Conservation (phyloP, 2,797 vertebrate species). For the Ataeniobius toweri region DNA sequence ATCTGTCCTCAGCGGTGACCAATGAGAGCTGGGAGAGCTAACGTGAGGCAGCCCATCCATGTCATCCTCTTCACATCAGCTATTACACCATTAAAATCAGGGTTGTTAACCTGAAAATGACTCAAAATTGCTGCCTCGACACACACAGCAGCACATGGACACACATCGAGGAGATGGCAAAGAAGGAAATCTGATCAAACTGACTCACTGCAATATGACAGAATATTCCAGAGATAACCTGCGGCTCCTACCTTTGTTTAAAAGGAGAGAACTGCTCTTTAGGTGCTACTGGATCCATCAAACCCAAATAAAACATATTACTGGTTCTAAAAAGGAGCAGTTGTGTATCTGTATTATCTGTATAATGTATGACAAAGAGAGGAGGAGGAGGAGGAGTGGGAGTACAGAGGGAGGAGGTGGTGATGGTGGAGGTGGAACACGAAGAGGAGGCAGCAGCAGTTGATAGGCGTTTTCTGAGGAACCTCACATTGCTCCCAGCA, state of each 20-base stretch:
- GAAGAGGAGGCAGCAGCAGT: slow-evolving; percentile 24
- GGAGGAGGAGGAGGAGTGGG: slow-evolving; percentile 16
- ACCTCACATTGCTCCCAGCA: slow-evolving; percentile 62
- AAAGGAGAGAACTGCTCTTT: slow-evolving; percentile 68
- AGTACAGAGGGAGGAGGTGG: slow-evolving; percentile 1
- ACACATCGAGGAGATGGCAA: neutral
- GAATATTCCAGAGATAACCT: slow-evolving; percentile 97
- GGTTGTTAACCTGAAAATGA: slow-evolving; percentile 33
- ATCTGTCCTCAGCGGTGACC: slow-evolving; percentile 32
- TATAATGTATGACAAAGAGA: slow-evolving; percentile 53
- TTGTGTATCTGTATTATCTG: slow-evolving; percentile 20
- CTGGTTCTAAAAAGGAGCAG: neutral
- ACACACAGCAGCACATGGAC: slow-evolving; percentile 9
- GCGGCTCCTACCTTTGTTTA: slow-evolving; percentile 88
- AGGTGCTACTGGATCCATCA: neutral
- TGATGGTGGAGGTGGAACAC: slow-evolving; percentile 16
- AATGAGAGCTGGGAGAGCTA: slow-evolving; percentile 41
- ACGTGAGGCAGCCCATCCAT: slow-evolving; percentile 36
- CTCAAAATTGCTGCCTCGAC: slow-evolving; percentile 13
- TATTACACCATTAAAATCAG: slow-evolving; percentile 16
- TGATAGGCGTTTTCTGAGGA: slow-evolving; percentile 56
- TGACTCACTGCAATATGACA: slow-evolving; percentile 96
- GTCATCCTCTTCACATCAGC: slow-evolving; percentile 37
- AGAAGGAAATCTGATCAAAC: slow-evolving; percentile 54
- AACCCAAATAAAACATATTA: neutral